Percentiles rank a stretch among this genome's conserved stretches.
Conservation (phyloP, 2,113 vertebrate species). For the Rutilus rutilus region DNA sequence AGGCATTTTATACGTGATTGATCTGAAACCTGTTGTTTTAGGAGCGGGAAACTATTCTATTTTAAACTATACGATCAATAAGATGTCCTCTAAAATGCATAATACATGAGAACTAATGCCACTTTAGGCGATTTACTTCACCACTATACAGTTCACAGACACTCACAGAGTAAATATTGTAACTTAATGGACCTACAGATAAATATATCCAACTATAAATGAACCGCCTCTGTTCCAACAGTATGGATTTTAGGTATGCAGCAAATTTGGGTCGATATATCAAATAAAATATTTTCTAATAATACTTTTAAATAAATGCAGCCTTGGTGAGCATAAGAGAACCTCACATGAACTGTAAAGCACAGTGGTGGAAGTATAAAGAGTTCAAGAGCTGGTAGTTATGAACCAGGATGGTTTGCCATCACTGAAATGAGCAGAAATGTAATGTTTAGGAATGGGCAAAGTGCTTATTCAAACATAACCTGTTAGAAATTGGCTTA, state of each 20-base stretch:
- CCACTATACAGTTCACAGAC: background rate
- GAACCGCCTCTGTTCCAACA: background rate
- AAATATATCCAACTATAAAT: background rate
- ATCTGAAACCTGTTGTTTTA: background rate
- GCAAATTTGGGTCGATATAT: background rate
- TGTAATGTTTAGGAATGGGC: background rate
- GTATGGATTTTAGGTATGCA: too few species aligned
- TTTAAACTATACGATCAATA: slow-evolving; percentile 1
- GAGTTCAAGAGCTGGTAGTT: background rate
- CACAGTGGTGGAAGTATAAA: background rate
- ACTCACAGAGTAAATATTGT: background rate
- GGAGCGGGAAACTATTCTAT: slow-evolving; percentile 5
- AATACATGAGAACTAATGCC: slow-evolving; percentile 34
- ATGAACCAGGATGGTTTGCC: background rate
- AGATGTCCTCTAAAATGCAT: slow-evolving; percentile 26
- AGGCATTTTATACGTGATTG: background rate
- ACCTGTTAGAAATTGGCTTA: too few species aligned
- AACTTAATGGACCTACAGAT: background rate
- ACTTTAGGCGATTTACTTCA: background rate
- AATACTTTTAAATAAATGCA: background rate
- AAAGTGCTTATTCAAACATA: too few species aligned
- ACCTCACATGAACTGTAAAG: background rate
- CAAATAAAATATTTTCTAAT: background rate
- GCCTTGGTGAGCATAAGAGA: background rate
- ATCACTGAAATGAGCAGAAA: background rate